Conservation (phyloP, 2,888 invertebrate genomes). For the Automeris io region DNA sequence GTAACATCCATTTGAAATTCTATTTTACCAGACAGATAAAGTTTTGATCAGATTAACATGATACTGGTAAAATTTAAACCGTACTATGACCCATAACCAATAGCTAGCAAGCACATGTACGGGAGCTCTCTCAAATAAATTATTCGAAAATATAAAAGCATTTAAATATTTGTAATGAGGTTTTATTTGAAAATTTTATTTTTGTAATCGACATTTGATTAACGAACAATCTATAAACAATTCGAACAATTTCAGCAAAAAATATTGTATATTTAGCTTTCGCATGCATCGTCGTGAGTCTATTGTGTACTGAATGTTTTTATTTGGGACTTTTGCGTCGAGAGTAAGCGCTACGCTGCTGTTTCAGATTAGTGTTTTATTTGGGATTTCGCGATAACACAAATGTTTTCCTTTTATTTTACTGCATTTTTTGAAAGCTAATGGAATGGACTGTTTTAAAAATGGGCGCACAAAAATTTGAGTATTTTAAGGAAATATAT, state of each 20-base stretch:
- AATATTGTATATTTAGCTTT: neutral
- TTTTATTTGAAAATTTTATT: neutral
- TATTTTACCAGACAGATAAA: too few species aligned
- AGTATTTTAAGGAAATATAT: too few species aligned
- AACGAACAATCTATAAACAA: too few species aligned
- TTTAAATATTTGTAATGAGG: neutral
- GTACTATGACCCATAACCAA: too few species aligned
- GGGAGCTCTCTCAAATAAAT: too few species aligned
- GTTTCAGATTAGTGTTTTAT: constrained; percentile 2
- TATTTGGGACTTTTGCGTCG: neutral
- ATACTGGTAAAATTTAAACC: too few species aligned
- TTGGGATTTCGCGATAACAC: neutral
- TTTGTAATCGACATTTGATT: too few species aligned
- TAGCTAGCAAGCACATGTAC: too few species aligned
- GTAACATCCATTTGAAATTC: too few species aligned
- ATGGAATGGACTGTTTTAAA: neutral
- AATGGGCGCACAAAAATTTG: neutral
- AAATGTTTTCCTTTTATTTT: neutral
- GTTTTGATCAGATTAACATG: too few species aligned
- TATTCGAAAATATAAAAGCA: too few species aligned
- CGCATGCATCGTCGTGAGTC: neutral
- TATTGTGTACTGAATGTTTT: constrained; percentile 1
- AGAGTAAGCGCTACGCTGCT: neutral
- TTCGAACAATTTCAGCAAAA: constrained; percentile 7
- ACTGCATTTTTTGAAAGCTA: neutral